A percentile compares a stretch with the other conserved stretches of the same genome.
These are phyloP conservation scores for Drosophila pectinifera DNA, from an alignment of 1,140 invertebrate genomes.

Conservation along the genomic window DNA sequence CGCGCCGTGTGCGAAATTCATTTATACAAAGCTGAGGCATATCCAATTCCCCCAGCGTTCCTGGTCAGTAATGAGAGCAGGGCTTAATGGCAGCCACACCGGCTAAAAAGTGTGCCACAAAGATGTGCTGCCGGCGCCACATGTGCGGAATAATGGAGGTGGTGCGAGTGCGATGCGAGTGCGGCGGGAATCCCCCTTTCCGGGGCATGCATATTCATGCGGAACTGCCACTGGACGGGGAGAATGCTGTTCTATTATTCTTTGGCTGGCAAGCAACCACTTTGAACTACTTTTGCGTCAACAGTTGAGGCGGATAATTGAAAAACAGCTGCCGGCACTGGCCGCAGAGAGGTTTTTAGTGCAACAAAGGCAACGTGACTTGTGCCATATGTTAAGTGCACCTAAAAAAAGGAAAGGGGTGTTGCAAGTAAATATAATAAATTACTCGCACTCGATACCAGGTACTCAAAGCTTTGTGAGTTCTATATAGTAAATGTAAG, in stretches of 20 bases:
- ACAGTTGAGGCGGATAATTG: constrained; percentile 80
- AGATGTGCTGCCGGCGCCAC: constrained; percentile 23
- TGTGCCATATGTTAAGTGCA: constrained; percentile 10
- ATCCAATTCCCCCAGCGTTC: constrained; percentile 52
- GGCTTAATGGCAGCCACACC: constrained; percentile 28
- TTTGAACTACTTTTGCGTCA: constrained; percentile 53
- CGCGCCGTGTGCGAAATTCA: constrained; percentile 4
- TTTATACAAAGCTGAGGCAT: constrained; percentile 33
- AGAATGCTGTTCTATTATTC: constrained; percentile 51
- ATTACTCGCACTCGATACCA: too few relatives aligned
- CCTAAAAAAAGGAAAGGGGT: not conserved
- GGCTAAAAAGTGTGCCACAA: constrained; percentile 42
- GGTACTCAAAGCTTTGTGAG: too few relatives aligned
- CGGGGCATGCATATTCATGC: constrained; percentile 64
- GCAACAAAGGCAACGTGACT: constrained; percentile 28
- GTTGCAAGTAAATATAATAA: too few relatives aligned
- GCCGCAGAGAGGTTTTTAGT: constrained; percentile 16
- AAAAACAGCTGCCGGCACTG: constrained; percentile 72
- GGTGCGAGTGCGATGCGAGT: too few relatives aligned
- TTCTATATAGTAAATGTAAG: too few relatives aligned
- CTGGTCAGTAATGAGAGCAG: constrained; percentile 50
- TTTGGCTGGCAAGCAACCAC: constrained; percentile 49
- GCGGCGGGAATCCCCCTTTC: constrained; percentile 7
- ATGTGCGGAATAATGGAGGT: constrained; percentile 33
- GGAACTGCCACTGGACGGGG: constrained; percentile 8